These are phyloP conservation scores for Nematolebias whitei DNA, from an alignment of 2,113 vertebrate species.

Conservation along the genomic window DNA sequence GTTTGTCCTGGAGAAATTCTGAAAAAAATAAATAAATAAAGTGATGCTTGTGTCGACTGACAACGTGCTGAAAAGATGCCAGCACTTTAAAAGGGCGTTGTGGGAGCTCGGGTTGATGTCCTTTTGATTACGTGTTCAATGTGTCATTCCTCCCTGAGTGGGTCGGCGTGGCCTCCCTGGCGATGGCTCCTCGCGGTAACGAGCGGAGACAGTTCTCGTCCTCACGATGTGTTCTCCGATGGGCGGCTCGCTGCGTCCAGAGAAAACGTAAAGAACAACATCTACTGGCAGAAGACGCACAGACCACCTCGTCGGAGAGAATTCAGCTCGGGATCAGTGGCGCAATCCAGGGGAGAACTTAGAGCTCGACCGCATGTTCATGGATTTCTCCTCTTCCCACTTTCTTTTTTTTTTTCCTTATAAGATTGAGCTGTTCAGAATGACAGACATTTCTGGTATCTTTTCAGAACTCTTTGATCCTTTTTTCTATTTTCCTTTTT, in stretches of 20 bases:
- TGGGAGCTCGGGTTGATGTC: constrained; percentile 28
- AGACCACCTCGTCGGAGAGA: constrained; percentile 56
- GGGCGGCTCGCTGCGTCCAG: constrained; percentile 43
- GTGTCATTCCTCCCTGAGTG: constrained; percentile 59
- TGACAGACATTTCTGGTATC: constrained; percentile 57
- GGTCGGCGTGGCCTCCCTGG: constrained; percentile 42
- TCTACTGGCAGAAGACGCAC: constrained; percentile 43
- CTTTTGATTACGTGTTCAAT: constrained; percentile 61
- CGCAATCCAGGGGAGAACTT: constrained; percentile 30
- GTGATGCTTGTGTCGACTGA: constrained; percentile 8
- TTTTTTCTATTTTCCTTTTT: constrained; percentile 13
- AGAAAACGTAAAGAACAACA: constrained; percentile 44
- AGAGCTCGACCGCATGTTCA: constrained; percentile 35
- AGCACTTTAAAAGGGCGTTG: constrained; percentile 16
- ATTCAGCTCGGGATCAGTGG: constrained; percentile 52
- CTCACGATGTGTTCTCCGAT: constrained; percentile 35
- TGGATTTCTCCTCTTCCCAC: background rate
- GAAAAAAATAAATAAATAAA: no score
- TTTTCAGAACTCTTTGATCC: constrained; percentile 33
- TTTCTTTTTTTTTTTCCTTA: constrained; percentile 9
- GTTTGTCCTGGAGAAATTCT: constrained; percentile 27
- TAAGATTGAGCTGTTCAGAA: constrained; percentile 33
- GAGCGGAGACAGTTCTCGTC: constrained; percentile 62
- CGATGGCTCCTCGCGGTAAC: constrained; percentile 49
- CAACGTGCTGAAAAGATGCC: constrained; percentile 9